Evolutionary conservation across 1,140 invertebrate species (phyloP).

Genomic region (Drosophila nasuta): DNA sequence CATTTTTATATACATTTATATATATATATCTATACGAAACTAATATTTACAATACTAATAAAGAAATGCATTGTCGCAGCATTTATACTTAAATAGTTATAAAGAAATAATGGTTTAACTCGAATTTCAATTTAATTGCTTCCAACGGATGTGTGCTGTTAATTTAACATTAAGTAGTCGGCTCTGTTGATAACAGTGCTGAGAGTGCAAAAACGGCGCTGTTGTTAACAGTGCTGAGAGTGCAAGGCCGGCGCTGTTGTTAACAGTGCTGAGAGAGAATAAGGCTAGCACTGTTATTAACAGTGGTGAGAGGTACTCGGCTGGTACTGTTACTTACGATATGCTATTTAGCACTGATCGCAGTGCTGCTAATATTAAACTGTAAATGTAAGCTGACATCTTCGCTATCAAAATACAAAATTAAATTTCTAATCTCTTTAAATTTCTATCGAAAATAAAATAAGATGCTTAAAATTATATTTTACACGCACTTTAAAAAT

Average conservation of each 20-base stretch:
- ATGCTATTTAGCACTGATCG: constrained; percentile 37
- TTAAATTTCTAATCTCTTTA: no score
- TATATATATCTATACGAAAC: constrained; percentile 11
- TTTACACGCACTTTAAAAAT: no score
- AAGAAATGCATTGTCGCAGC: constrained; percentile 1
- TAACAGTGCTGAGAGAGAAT: no score
- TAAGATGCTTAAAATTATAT: no score
- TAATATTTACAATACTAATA: constrained; percentile 8
- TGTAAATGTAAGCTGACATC: constrained; percentile 5
- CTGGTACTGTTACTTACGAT: constrained; percentile 26
- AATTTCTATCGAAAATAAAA: no score
- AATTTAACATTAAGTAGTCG: not conserved
- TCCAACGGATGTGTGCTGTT: not conserved
- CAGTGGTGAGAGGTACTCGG: not conserved
- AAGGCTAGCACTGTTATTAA: not conserved
- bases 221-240: no score
- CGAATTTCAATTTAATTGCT: constrained; percentile 9
- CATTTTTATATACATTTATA: constrained; percentile 41
- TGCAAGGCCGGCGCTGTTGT: not conserved
- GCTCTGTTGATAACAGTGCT: not conserved
- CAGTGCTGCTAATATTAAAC: constrained; percentile 1
- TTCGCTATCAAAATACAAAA: no score
- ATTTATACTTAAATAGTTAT: not conserved
- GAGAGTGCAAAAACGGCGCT: not conserved
- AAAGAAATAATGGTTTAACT: not conserved